These are phyloP conservation scores for Xiphophorus birchmanni DNA, from an alignment of 2,797 vertebrate species.

Conservation along the genomic window DNA sequence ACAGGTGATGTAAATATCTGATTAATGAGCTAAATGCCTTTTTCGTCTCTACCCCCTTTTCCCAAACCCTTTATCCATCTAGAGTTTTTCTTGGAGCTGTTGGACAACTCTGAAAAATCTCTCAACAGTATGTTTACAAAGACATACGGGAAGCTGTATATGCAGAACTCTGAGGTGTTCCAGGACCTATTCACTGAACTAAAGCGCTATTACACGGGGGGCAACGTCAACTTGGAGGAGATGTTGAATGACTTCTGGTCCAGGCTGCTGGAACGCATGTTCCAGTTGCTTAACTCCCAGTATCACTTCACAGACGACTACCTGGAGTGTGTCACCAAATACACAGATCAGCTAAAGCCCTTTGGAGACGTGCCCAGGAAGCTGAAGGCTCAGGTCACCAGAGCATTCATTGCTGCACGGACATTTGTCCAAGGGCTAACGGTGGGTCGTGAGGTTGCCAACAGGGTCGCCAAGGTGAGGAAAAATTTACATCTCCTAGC, in stretches of 20 bases:
- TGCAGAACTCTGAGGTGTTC: conserved; percentile 96
- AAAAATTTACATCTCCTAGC: background rate
- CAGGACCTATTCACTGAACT: conserved; percentile 95
- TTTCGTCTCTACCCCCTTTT: conserved; percentile 15
- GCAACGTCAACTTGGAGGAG: conserved; percentile 95
- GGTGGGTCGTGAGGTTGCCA: conserved; percentile 94
- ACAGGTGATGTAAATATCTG: conserved; percentile 21
- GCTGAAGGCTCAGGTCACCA: conserved; percentile 93
- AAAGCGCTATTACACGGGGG: conserved; percentile 94
- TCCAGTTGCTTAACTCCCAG: conserved; percentile 95
- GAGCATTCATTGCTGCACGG: conserved; percentile 93
- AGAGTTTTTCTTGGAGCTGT: conserved; percentile 97
- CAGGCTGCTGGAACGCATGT: conserved; percentile 93
- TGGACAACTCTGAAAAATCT: conserved; percentile 94
- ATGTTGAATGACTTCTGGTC: conserved; percentile 99
- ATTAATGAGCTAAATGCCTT: conserved; percentile 41
- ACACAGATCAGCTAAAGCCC: conserved; percentile 93
- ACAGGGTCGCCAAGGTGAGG: conserved; percentile 94
- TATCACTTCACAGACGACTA: conserved; percentile 96
- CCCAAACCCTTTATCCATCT: conserved; percentile 43
- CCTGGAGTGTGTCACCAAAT: conserved; percentile 95
- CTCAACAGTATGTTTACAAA: conserved; percentile 92
- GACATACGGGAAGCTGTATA: conserved; percentile 92
- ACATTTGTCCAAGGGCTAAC: conserved; percentile 97
- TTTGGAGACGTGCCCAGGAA: conserved; percentile 95